These are phyloP conservation scores for Gila robusta DNA, from an alignment of 2,797 vertebrate species.

Conservation along the genomic window DNA sequence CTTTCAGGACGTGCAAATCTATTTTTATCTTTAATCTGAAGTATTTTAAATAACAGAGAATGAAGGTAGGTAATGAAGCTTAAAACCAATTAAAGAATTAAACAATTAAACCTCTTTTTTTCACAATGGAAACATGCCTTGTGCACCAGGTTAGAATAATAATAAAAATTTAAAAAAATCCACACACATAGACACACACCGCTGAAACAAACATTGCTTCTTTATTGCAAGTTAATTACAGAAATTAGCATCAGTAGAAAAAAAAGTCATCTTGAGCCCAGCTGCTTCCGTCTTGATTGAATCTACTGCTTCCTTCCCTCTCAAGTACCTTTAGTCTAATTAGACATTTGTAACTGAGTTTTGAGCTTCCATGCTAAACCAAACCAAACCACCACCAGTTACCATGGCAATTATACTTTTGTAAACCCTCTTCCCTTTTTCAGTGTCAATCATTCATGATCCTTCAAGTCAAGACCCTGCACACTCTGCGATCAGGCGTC, in stretches of 20 bases:
- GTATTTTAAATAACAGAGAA: neutral
- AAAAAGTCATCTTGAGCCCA: slow-evolving; percentile 66
- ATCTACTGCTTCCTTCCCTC: slow-evolving; percentile 76
- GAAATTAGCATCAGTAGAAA: slow-evolving; percentile 75
- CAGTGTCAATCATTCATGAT: slow-evolving; percentile 44
- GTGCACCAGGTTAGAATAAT: slow-evolving; percentile 52
- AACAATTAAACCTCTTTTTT: neutral
- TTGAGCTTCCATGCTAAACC: slow-evolving; percentile 65
- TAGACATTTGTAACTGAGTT: slow-evolving; percentile 78
- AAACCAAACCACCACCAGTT: slow-evolving; percentile 65
- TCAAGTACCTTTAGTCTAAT: slow-evolving; percentile 82
- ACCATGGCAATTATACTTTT: slow-evolving; percentile 75
- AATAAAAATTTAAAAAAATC: neutral
- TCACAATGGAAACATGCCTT: slow-evolving; percentile 13
- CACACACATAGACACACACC: neutral
- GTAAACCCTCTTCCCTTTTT: slow-evolving; percentile 48
- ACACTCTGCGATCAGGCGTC: slow-evolving; percentile 38
- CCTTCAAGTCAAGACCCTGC: slow-evolving; percentile 35
- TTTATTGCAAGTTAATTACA: slow-evolving; percentile 76
- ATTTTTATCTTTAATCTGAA: neutral
- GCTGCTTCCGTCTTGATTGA: slow-evolving; percentile 75
- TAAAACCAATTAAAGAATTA: neutral
- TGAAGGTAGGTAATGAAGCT: too few species aligned
- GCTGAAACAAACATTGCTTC: slow-evolving; percentile 72
- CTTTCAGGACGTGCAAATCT: neutral